Evolutionary conservation across 2,113 vertebrate genomes (phyloP).

Genomic region (Phalacrocorax carbo): DNA sequence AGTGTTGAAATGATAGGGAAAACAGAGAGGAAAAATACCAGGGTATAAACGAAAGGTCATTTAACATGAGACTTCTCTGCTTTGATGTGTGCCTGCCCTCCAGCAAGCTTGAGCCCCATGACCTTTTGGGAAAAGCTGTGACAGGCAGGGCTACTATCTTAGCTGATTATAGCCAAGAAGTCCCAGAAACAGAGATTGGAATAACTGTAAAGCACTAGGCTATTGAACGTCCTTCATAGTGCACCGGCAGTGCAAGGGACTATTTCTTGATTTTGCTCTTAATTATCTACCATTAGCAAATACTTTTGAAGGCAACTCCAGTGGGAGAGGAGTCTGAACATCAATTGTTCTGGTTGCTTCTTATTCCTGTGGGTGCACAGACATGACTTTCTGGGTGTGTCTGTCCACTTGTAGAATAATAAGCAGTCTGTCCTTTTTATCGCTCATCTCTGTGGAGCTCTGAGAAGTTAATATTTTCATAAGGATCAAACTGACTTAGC

Average conservation of each 20-base stretch:
- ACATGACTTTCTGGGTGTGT: neutral
- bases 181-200: neutral
- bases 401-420: neutral
- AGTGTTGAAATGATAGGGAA: neutral
- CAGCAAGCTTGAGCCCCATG: neutral
- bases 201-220: neutral
- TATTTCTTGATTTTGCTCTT: neutral
- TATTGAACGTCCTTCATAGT: neutral
- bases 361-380: neutral
- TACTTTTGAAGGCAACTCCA: neutral
- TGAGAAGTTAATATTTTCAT: neutral
- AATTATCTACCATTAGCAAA: neutral
- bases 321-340: neutral
- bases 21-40: neutral
- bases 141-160: neutral
- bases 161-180: neutral
- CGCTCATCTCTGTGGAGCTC: neutral
- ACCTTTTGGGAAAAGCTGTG: neutral
- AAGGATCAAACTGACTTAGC: neutral
- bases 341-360: neutral
- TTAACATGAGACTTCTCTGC: neutral
- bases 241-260: neutral
- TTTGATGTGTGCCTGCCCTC: neutral
- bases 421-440: neutral
- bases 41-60: neutral